phyloP scores from a whole-genome alignment of 2,797 vertebrate genomes.

The Synanceia verrucosa region DNA sequence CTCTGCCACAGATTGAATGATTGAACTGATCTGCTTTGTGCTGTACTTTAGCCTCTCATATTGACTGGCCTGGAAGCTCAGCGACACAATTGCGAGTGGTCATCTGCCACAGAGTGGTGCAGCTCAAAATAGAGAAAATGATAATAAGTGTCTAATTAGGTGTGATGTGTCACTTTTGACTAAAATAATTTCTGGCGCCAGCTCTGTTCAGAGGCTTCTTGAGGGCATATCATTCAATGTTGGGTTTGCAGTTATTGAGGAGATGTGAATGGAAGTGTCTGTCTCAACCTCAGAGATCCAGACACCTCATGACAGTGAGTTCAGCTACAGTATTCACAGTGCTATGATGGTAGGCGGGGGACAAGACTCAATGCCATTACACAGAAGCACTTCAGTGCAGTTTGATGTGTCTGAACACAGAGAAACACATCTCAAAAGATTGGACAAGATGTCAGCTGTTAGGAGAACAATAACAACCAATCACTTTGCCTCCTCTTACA shows the following conservation, averaged over 20 bases:
- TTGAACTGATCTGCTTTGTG: slow-evolving; percentile 73
- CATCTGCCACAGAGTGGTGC: slow-evolving; percentile 5
- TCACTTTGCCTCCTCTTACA: slow-evolving; percentile 43
- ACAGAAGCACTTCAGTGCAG: not conserved
- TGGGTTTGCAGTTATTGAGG: not conserved
- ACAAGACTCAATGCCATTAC: slow-evolving; percentile 8
- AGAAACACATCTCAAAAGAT: slow-evolving; percentile 36
- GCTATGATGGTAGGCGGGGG: not conserved
- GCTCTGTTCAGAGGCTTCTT: too few species aligned
- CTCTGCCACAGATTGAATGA: slow-evolving; percentile 72
- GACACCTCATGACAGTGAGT: not conserved
- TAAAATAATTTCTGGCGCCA: too few species aligned
- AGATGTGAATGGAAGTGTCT: not conserved
- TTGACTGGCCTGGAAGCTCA: slow-evolving; percentile 66
- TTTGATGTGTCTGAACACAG: slow-evolving; percentile 27
- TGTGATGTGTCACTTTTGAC: not conserved
- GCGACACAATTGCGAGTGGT: slow-evolving; percentile 22
- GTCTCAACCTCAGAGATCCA: not conserved
- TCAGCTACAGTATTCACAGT: not conserved
- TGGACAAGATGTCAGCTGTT: slow-evolving; percentile 43
- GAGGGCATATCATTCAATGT: not conserved
- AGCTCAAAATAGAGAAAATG: slow-evolving; percentile 13
- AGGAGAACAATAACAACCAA: slow-evolving; percentile 57
- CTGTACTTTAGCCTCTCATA: slow-evolving; percentile 65
- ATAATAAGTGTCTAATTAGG: slow-evolving; percentile 33